phyloP scores from a whole-genome alignment of 2,113 vertebrate species.

The Neogobius melanostomus region DNA sequence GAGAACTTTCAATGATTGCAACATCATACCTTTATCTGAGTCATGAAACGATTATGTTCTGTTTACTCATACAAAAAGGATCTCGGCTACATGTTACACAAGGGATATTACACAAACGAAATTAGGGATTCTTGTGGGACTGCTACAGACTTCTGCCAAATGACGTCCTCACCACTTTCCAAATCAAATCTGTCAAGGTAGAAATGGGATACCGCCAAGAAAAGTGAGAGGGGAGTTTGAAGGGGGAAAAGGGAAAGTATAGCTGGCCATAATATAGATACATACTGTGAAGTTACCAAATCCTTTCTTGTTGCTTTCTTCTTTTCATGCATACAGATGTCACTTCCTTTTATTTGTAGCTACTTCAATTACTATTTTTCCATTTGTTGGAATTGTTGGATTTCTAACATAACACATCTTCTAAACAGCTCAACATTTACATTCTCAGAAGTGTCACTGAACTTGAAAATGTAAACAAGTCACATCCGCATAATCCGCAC shows the following conservation, averaged over 20 bases:
- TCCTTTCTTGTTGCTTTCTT: background rate
- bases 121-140: slow-evolving; percentile 1
- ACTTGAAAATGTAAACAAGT: too few species aligned
- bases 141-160: background rate
- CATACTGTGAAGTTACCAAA: background rate
- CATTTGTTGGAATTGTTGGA: too few species aligned
- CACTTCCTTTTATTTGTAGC: background rate
- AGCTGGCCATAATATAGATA: too few species aligned
- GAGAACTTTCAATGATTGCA: background rate
- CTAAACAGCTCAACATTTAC: too few species aligned
- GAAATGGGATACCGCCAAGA: background rate
- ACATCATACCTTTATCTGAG: background rate
- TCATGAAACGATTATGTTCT: background rate
- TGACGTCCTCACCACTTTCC: background rate
- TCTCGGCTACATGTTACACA: background rate
- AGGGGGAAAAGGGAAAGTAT: background rate
- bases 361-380: background rate
- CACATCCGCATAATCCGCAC: too few species aligned
- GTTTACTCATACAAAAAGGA: background rate
- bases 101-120: background rate
- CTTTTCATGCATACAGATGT: background rate
- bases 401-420: too few species aligned
- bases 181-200: slow-evolving; percentile 2
- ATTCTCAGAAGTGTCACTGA: too few species aligned
- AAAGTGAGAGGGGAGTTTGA: background rate